These are phyloP conservation scores for Drosophila hydei DNA, from an alignment of 1,140 invertebrate genomes.

Conservation along the genomic window DNA sequence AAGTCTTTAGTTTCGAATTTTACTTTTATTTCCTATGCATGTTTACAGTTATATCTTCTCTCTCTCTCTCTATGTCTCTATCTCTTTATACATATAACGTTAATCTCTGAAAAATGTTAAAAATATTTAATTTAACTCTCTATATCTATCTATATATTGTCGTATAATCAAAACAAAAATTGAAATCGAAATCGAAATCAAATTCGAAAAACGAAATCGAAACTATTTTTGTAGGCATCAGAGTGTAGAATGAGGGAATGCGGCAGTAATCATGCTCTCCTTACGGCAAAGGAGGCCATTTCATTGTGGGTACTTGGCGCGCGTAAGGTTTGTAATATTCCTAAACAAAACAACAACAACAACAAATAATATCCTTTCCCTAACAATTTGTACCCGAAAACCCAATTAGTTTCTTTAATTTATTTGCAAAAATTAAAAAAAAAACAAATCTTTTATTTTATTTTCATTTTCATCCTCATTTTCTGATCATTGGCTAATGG, in stretches of 20 bases:
- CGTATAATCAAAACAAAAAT: slow-evolving; percentile 48
- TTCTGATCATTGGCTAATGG: slow-evolving; percentile 64
- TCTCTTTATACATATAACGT: slow-evolving; percentile 39
- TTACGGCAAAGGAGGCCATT: slow-evolving; percentile 95
- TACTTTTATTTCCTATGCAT: slow-evolving; percentile 10
- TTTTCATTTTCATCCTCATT: slow-evolving; percentile 25
- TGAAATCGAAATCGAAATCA: slow-evolving; percentile 16
- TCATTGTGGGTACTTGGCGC: slow-evolving; percentile 94
- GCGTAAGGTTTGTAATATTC: slow-evolving; percentile 90
- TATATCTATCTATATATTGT: slow-evolving; percentile 45
- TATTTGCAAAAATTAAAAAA: slow-evolving; percentile 41
- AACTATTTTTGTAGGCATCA: slow-evolving; percentile 84
- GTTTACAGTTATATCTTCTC: slow-evolving; percentile 2
- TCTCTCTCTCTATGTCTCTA: slow-evolving; percentile 26
- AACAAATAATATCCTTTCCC: slow-evolving; percentile 18
- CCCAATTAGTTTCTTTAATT: slow-evolving; percentile 38
- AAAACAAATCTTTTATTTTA: slow-evolving; percentile 29
- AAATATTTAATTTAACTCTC: slow-evolving; percentile 20
- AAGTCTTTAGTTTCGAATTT: slow-evolving; percentile 8
- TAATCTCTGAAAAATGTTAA: slow-evolving; percentile 21
- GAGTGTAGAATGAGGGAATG: slow-evolving; percentile 83
- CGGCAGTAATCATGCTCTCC: slow-evolving; percentile 88
- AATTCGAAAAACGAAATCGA: slow-evolving; percentile 46
- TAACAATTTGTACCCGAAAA: slow-evolving; percentile 31
- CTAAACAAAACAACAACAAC: slow-evolving; percentile 45